A percentile compares a stretch with the other conserved stretches of the same genome.
phyloP scores from a whole-genome alignment of 2,113 vertebrate genomes.

The Halcyon senegalensis region DNA sequence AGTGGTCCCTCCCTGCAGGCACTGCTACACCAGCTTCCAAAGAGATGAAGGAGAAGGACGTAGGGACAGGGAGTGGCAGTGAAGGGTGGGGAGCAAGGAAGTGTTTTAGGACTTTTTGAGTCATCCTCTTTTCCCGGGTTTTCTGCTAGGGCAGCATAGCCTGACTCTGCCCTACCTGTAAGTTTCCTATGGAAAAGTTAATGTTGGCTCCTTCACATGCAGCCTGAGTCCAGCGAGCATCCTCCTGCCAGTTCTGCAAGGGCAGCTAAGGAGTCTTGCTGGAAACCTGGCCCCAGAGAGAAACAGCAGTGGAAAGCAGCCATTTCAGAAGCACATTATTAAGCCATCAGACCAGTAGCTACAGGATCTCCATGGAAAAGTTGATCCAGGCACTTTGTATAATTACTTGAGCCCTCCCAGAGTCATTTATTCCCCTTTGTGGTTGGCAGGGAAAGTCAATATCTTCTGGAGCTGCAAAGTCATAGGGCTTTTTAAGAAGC shows the following conservation, averaged over 20 bases:
- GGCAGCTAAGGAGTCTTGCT: slow-evolving; percentile 53
- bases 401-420: slow-evolving; percentile 46
- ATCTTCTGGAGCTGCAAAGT: slow-evolving; percentile 39
- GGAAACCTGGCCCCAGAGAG: slow-evolving; percentile 58
- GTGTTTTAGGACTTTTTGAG: not conserved
- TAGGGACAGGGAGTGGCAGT: not conserved
- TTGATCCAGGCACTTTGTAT: slow-evolving; percentile 46
- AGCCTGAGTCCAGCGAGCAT: not conserved
- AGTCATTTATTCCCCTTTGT: slow-evolving; percentile 60
- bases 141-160: not conserved
- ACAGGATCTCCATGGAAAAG: slow-evolving; percentile 37
- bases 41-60: not conserved
- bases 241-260: slow-evolving; percentile 53
- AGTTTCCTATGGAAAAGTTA: slow-evolving; percentile 52
- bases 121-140: not conserved
- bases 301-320: slow-evolving; percentile 59
- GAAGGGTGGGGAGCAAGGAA: not conserved
- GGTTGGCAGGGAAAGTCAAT: slow-evolving; percentile 46
- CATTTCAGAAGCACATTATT: slow-evolving; percentile 51
- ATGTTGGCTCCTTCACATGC: not conserved
- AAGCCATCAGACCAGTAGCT: slow-evolving; percentile 65
- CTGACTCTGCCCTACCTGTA: slow-evolving; percentile 22
- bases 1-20: accelerated
- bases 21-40: not conserved
- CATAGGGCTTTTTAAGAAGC: slow-evolving; percentile 45